phyloP scores from a whole-genome alignment of 1,140 invertebrate genomes.

The Euwallacea fornicatus region DNA sequence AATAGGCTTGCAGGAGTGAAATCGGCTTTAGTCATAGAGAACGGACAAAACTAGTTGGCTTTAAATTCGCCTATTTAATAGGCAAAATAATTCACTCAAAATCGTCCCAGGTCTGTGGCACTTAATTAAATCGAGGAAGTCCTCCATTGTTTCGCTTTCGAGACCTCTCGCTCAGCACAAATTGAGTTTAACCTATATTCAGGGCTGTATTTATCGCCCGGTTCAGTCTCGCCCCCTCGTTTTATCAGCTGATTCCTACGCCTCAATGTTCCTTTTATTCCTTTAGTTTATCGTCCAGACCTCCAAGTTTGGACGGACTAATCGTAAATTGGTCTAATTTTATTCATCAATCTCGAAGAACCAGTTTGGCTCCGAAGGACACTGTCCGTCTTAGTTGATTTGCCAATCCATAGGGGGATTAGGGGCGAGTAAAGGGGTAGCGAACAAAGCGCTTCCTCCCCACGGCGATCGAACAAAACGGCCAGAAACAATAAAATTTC shows the following conservation, averaged over 20 bases:
- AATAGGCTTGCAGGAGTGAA: too few relatives aligned
- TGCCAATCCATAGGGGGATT: background rate
- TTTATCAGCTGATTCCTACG: conserved; percentile 5
- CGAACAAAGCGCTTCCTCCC: conserved; percentile 30
- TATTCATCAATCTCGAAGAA: too few relatives aligned
- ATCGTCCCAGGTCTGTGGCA: conserved; percentile 1
- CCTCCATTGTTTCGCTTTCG: conserved; percentile 23
- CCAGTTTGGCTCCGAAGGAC: too few relatives aligned
- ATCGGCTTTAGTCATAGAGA: too few relatives aligned
- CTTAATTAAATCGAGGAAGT: conserved; percentile 29
- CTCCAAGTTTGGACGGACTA: too few relatives aligned
- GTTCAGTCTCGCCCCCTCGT: background rate
- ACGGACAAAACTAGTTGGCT: background rate
- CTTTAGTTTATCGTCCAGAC: background rate
- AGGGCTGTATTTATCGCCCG: conserved; percentile 3
- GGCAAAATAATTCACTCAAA: conserved; percentile 3
- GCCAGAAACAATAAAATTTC: conserved; percentile 35
- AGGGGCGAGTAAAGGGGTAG: conserved; percentile 13
- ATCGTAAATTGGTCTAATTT: too few relatives aligned
- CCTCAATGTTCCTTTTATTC: conserved; percentile 4
- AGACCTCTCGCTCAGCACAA: conserved; percentile 12
- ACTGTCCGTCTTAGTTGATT: background rate
- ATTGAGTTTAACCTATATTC: conserved; percentile 24
- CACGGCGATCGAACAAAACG: conserved; percentile 31
- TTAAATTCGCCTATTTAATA: conserved; percentile 3